Evolutionary conservation across 2,797 vertebrate genomes (phyloP).

Genomic region (Centroberyx gerrardi): DNA sequence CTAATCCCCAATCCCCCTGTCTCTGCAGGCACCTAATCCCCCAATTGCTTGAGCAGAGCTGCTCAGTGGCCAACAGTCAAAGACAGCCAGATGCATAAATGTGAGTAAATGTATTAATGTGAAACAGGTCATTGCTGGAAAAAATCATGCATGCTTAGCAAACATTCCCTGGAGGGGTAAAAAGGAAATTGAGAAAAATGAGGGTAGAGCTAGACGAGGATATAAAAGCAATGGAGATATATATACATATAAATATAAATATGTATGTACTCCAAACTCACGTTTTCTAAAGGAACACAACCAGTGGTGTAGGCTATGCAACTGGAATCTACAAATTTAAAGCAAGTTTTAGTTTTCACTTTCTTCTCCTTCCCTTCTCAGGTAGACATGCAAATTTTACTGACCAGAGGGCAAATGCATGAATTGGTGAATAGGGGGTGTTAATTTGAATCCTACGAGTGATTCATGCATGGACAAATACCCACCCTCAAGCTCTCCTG

Average conservation of each 20-base stretch:
- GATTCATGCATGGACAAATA: constrained; percentile 67
- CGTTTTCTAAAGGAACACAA: too few relatives aligned
- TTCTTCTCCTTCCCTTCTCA: constrained; percentile 11
- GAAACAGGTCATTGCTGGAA: constrained; percentile 15
- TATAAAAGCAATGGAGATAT: background rate
- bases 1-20: too few relatives aligned
- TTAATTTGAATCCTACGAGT: constrained; percentile 59
- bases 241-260: too few relatives aligned
- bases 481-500: constrained; percentile 62
- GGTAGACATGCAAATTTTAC: constrained; percentile 47
- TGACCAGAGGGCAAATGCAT: constrained; percentile 43
- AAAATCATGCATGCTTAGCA: background rate
- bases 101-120: background rate
- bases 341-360: constrained; percentile 2
- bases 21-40: too few relatives aligned
- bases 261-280: too few relatives aligned
- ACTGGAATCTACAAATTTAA: too few relatives aligned
- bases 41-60: background rate
- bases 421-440: constrained; percentile 49
- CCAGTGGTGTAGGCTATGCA: too few relatives aligned
- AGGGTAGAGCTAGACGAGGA: background rate
- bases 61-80: background rate
- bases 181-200: background rate
- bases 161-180: too few relatives aligned
- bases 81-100: too few relatives aligned